A percentile compares a stretch with the other conserved stretches of the same genome.
phyloP scores from a whole-genome alignment of 2,113 vertebrate genomes.

The Hypanus sabinus region DNA sequence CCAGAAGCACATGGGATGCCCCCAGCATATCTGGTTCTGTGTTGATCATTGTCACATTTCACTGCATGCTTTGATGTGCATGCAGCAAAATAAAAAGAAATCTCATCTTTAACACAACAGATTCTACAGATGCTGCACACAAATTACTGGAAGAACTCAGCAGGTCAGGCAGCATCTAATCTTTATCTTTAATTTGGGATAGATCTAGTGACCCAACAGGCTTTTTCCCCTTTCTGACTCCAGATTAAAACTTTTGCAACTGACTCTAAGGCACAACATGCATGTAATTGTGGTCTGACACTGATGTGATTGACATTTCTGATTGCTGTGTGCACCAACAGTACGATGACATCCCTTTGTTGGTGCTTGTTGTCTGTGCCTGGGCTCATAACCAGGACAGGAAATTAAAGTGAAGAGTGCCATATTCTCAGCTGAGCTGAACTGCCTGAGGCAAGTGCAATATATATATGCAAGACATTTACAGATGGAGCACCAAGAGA shows the following conservation, averaged over 20 bases:
- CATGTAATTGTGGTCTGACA: neutral
- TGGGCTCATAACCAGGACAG: neutral
- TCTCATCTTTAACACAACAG: no score
- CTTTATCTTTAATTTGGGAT: neutral
- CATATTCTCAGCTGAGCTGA: neutral
- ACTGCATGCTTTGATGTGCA: no score
- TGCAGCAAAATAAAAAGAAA: no score
- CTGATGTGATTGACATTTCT: neutral
- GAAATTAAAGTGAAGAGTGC: conserved; percentile 30
- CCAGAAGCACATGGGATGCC: no score
- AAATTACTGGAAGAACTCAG: no score
- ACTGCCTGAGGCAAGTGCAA: neutral
- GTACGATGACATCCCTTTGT: neutral
- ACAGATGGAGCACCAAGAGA: neutral
- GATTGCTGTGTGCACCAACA: neutral
- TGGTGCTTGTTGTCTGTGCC: neutral
- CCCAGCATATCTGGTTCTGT: no score
- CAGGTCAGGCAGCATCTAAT: no score
- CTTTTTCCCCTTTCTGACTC: neutral
- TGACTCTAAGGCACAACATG: neutral
- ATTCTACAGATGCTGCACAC: no score
- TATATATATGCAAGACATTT: conserved; percentile 15
- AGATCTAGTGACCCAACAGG: neutral
- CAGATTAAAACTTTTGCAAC: neutral
- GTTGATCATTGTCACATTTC: no score